These are phyloP conservation scores for Rhinoderma darwinii DNA, from an alignment of 2,113 vertebrate species.

Conservation along the genomic window DNA sequence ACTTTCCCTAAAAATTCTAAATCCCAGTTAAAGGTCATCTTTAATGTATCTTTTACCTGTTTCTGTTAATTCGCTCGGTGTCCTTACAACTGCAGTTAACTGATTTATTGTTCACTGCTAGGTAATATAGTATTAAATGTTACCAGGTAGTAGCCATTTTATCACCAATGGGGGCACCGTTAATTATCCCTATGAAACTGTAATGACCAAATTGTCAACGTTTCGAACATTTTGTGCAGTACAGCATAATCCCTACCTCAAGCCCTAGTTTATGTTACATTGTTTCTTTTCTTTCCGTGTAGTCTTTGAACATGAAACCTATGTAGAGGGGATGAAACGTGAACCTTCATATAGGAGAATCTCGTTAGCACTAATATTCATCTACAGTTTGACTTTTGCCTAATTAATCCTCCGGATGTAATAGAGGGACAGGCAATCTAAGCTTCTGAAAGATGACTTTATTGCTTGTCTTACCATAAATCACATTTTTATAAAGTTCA, in stretches of 20 bases:
- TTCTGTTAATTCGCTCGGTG: background rate
- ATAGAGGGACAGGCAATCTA: conserved; percentile 74
- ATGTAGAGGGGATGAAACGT: conserved; percentile 78
- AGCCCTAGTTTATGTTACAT: background rate
- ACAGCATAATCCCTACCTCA: background rate
- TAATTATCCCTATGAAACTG: background rate
- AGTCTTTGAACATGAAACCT: conserved; percentile 58
- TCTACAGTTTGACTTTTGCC: conserved; percentile 78
- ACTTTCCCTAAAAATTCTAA: no score
- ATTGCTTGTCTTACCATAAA: conserved; percentile 72
- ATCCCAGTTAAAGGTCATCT: background rate
- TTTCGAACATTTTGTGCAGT: background rate
- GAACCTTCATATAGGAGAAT: conserved; percentile 72
- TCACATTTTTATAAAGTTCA: conserved; percentile 80
- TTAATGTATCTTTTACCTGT: background rate
- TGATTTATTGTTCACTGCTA: background rate
- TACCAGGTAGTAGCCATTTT: background rate
- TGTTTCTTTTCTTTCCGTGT: background rate
- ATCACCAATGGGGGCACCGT: background rate
- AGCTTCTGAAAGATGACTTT: conserved; percentile 76
- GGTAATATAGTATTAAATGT: background rate
- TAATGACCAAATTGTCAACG: background rate
- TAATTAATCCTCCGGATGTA: conserved; percentile 74
- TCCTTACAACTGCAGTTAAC: background rate
- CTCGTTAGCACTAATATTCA: conserved; percentile 80